These are phyloP conservation scores for Limnephilus marmoratus DNA, from an alignment of 2,888 invertebrate species.

Conservation along the genomic window DNA sequence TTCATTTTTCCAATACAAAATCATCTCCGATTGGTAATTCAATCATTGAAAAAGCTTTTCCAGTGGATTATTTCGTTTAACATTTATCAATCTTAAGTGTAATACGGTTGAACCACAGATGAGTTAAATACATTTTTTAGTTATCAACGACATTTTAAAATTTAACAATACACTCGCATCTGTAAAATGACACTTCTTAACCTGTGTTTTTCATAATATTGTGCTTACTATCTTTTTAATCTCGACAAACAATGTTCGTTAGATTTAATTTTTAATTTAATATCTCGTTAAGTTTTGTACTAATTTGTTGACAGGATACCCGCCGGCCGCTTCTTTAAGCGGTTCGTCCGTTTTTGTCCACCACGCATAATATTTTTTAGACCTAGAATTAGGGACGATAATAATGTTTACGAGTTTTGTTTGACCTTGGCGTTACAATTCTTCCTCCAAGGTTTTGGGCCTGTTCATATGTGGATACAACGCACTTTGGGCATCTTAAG, in stretches of 20 bases:
- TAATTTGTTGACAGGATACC: neutral
- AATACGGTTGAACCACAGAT: neutral
- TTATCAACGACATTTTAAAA: no score
- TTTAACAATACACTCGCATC: neutral
- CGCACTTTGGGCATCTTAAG: neutral
- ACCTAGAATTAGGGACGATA: neutral
- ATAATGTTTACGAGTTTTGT: neutral
- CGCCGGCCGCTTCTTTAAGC: neutral
- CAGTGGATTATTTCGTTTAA: neutral
- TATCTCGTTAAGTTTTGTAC: neutral
- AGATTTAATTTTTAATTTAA: neutral
- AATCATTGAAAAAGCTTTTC: neutral
- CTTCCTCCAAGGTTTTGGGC: neutral
- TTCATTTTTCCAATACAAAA: neutral
- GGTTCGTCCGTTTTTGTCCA: neutral
- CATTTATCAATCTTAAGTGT: neutral
- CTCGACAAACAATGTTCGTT: neutral
- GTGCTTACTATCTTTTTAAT: neutral
- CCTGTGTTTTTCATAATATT: neutral
- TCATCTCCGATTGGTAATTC: neutral
- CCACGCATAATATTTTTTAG: neutral
- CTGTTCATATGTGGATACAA: neutral
- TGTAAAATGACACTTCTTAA: neutral
- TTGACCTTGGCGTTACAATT: neutral
- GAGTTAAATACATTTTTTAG: neutral